Conservation (phyloP, 2,797 vertebrate genomes). For the Takifugu ocellatus region DNA sequence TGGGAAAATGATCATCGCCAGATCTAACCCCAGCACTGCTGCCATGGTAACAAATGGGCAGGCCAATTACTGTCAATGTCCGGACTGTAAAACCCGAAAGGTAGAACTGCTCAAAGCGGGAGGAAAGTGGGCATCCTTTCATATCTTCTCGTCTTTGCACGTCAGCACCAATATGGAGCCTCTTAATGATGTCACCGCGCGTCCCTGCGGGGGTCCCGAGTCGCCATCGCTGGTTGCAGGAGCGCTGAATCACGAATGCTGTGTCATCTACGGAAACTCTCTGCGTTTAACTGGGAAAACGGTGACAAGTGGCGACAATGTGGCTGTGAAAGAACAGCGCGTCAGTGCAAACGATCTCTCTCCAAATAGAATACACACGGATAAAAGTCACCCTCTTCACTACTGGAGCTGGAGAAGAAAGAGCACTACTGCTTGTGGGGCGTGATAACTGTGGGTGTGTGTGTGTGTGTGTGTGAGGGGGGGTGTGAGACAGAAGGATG, state of each 20-base stretch:
- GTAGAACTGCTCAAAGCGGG: background rate
- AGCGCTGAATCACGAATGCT: background rate
- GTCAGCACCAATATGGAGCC: too few relatives aligned
- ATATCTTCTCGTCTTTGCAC: too few relatives aligned
- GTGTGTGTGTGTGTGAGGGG: constrained; percentile 13
- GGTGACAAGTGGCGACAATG: background rate
- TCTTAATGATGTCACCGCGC: too few relatives aligned
- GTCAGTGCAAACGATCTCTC: constrained; percentile 21
- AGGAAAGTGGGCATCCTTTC: too few relatives aligned
- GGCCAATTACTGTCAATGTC: background rate
- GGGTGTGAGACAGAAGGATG: constrained; percentile 18
- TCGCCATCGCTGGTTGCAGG: too few relatives aligned
- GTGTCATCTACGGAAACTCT: background rate
- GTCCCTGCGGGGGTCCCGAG: too few relatives aligned
- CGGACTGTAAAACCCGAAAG: background rate
- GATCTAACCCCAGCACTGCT: constrained; percentile 29
- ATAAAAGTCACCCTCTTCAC: constrained; percentile 15
- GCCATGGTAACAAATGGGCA: constrained; percentile 27
- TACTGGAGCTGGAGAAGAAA: constrained; percentile 29
- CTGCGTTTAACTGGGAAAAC: background rate
- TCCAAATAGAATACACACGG: constrained; percentile 36
- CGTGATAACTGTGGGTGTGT: constrained; percentile 10
- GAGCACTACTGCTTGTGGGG: constrained; percentile 31
- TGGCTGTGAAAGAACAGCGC: constrained; percentile 23
- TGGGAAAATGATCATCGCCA: constrained; percentile 9